A percentile compares a stretch with the other conserved stretches of the same genome.
Conservation (phyloP, 2,797 vertebrate genomes). For the Propithecus perrieri region DNA sequence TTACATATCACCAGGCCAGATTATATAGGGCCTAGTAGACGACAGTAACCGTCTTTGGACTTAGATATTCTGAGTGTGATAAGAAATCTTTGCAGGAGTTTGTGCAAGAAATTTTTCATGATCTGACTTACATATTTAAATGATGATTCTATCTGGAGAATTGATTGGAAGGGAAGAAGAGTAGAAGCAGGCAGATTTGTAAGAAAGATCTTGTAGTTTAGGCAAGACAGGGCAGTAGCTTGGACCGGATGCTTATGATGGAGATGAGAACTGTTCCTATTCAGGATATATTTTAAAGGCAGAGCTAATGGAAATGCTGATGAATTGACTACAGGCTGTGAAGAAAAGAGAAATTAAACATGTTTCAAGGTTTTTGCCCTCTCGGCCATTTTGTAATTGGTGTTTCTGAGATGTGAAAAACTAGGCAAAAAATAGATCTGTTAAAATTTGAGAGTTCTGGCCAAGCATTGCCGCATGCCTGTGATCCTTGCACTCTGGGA, state of each 20-base stretch:
- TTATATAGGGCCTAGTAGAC: not conserved
- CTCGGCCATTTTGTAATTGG: not conserved
- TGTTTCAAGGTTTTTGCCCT: not conserved
- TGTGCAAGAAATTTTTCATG: not conserved
- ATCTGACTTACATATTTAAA: not conserved
- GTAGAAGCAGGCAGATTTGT: not conserved
- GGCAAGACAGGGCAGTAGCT: rapidly evolving
- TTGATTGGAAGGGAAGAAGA: not conserved
- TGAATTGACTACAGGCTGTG: not conserved
- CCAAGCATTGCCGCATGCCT: not conserved
- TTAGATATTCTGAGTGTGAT: not conserved
- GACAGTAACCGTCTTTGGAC: not conserved
- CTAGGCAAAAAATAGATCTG: not conserved
- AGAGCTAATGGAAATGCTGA: not conserved
- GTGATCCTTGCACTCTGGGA: too few relatives aligned
- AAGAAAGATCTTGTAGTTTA: not conserved
- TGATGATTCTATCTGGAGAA: not conserved
- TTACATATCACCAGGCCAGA: not conserved
- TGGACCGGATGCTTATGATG: not conserved
- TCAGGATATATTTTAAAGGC: not conserved
- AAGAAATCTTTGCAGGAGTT: not conserved
- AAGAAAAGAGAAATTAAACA: not conserved
- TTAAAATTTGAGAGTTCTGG: not conserved
- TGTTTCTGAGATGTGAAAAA: not conserved
- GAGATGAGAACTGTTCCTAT: not conserved